Evolutionary conservation across 2,888 invertebrate genomes (phyloP).

Genomic region (Acronicta leporina): DNA sequence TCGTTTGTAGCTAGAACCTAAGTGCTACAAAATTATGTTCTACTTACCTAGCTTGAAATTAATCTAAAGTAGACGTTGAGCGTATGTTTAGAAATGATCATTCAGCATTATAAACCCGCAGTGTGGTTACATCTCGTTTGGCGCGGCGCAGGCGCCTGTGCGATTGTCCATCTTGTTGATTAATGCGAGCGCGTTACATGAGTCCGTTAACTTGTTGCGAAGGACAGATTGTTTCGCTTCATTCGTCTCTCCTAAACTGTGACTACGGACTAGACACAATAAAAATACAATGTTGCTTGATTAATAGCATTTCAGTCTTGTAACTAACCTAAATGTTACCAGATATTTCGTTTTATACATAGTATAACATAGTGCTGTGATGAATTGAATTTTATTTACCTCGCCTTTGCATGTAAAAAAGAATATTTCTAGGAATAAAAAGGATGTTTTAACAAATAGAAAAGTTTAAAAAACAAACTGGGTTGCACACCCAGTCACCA

Average conservation of each 20-base stretch:
- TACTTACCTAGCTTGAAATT: conserved; percentile 15
- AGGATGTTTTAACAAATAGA: neutral
- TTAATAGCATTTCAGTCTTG: conserved; percentile 66
- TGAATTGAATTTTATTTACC: conserved; percentile 2
- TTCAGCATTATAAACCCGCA: conserved; percentile 29
- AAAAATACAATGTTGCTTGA: conserved; percentile 70
- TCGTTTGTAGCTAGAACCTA: conserved; percentile 17
- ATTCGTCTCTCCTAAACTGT: conserved; percentile 64
- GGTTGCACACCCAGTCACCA: conserved; percentile 6
- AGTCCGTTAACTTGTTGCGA: conserved; percentile 78
- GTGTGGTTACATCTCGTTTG: conserved; percentile 60
- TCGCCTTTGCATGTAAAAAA: neutral
- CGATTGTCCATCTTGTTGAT: conserved; percentile 74
- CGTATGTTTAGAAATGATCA: conserved; percentile 24
- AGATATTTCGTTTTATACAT: conserved; percentile 13
- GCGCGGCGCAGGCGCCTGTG: conserved; percentile 57
- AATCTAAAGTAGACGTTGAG: conserved; percentile 23
- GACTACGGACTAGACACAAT: conserved; percentile 60
- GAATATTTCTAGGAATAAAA: neutral
- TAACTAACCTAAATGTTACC: conserved; percentile 4
- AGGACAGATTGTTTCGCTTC: conserved; percentile 66
- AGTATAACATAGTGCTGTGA: conserved; percentile 2
- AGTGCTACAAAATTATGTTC: neutral
- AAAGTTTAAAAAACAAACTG: conserved; percentile 4
- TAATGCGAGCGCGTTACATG: conserved; percentile 71